These are phyloP conservation scores for Villa cingulata DNA, from an alignment of 2,888 invertebrate genomes.

Conservation along the genomic window DNA sequence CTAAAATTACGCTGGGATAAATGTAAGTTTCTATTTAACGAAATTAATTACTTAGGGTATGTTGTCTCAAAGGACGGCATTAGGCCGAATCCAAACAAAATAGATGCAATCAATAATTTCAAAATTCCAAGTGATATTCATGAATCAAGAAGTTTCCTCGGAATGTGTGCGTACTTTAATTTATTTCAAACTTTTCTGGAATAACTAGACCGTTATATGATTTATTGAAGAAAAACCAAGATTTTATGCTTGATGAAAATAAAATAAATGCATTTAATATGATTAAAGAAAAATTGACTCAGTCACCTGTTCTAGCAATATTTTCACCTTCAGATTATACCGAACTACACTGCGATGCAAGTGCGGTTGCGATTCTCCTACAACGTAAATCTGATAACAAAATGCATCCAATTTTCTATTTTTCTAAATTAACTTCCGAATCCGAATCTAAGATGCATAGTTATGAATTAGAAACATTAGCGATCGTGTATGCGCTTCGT, in stretches of 20 bases:
- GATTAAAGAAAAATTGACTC: background rate
- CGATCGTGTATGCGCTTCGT: background rate
- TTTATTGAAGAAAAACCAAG: background rate
- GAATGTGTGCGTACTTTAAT: slow-evolving; percentile 4
- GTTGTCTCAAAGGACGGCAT: slow-evolving; percentile 20
- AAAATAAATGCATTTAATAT: background rate
- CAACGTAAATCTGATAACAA: background rate
- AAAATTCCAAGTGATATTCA: slow-evolving; percentile 16
- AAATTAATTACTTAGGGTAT: slow-evolving; percentile 23
- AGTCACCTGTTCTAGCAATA: background rate
- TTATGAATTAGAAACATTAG: background rate
- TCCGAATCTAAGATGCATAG: background rate
- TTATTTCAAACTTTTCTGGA: background rate
- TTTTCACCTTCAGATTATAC: background rate
- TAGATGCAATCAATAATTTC: slow-evolving; percentile 17
- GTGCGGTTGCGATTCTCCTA: background rate
- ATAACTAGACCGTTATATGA: background rate
- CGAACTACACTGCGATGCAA: background rate
- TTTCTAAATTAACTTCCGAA: background rate
- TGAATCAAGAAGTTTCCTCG: slow-evolving; percentile 22
- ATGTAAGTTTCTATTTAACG: slow-evolving; percentile 18
- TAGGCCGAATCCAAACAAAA: slow-evolving; percentile 19
- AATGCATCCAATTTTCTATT: background rate
- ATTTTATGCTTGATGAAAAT: background rate
- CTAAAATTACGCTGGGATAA: slow-evolving; percentile 22